phyloP scores from a whole-genome alignment of 2,113 vertebrate species.

The Cavia porcellus region DNA sequence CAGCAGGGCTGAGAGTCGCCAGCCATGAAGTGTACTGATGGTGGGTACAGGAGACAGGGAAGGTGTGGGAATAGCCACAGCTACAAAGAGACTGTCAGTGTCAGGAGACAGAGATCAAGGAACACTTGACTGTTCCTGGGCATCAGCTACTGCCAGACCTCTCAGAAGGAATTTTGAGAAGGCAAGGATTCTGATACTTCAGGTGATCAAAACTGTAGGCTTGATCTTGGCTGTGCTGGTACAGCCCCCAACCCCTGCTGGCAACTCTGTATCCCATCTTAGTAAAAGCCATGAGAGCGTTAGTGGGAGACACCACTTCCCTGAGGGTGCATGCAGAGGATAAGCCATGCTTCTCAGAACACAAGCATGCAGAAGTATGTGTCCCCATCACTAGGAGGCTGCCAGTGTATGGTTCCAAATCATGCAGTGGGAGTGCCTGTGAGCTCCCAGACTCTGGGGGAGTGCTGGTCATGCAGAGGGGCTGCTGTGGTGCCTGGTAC shows the following conservation, averaged over 20 bases:
- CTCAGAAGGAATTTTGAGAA: neutral
- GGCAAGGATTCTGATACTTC: neutral
- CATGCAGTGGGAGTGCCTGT: slow-evolving; percentile 70
- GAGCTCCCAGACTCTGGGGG: slow-evolving; percentile 8
- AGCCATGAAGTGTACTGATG: neutral
- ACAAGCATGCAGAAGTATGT: slow-evolving; percentile 52
- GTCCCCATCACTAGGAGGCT: neutral
- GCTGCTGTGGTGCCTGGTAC: slow-evolving; percentile 76
- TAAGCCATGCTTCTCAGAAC: slow-evolving; percentile 49
- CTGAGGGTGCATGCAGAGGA: slow-evolving; percentile 75
- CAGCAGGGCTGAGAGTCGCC: neutral
- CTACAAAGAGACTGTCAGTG: neutral
- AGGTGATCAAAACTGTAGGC: neutral
- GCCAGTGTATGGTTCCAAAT: neutral
- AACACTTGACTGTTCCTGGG: neutral
- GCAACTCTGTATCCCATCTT: slow-evolving; percentile 47
- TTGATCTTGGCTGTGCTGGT: neutral
- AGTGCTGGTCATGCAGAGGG: slow-evolving; percentile 70
- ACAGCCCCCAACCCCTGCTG: neutral
- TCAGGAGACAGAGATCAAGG: neutral
- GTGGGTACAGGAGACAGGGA: neutral
- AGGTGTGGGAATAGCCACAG: neutral
- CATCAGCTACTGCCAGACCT: neutral
- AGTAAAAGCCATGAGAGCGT: slow-evolving; percentile 69
- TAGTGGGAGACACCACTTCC: slow-evolving; percentile 66